Conservation (phyloP, 2,888 invertebrate species). For the Eupithecia insigniata region DNA sequence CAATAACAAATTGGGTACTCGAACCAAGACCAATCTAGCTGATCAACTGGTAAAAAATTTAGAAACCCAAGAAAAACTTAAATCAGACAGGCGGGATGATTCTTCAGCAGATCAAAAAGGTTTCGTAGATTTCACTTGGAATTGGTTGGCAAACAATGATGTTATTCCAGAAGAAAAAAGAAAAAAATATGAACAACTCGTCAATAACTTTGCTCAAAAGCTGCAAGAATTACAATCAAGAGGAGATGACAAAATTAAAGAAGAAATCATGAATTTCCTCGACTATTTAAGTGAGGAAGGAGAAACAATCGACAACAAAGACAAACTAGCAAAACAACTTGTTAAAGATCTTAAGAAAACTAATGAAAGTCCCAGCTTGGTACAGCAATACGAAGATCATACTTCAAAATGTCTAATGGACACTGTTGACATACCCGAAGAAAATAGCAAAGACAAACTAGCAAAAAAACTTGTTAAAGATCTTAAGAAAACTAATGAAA, state of each 20-base stretch:
- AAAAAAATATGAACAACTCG: background rate
- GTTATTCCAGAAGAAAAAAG: background rate
- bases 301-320: background rate
- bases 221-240: background rate
- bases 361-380: background rate
- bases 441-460: too few species aligned
- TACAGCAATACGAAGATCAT: background rate
- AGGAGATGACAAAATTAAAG: background rate
- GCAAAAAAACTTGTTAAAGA: too few species aligned
- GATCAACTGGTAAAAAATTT: constrained; percentile 23
- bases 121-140: background rate
- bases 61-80: background rate
- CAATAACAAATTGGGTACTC: constrained; percentile 29
- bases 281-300: background rate
- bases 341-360: background rate
- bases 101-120: background rate
- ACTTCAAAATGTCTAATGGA: constrained; percentile 25
- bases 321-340: background rate
- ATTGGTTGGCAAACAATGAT: background rate
- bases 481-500: too few species aligned
- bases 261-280: constrained; percentile 1
- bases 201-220: background rate
- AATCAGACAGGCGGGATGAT: background rate
- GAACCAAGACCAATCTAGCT: constrained; percentile 33
- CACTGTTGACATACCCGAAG: constrained; percentile 9